These are phyloP conservation scores for Penaeus monodon DNA, from an alignment of 2,888 invertebrate species.

Conservation along the genomic window DNA sequence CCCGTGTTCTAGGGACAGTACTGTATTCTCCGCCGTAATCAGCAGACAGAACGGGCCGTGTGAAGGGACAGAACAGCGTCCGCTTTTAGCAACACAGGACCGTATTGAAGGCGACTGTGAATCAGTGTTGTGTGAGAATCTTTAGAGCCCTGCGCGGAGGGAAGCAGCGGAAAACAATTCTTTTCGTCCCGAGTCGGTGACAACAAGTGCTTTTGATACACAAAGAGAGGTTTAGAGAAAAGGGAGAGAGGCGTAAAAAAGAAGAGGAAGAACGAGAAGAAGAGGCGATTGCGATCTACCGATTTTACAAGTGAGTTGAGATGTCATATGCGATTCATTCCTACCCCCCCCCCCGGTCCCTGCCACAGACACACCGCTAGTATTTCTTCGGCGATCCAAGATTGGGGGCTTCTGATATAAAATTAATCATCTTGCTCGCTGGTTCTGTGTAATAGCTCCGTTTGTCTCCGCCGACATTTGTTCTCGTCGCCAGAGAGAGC, in stretches of 20 bases:
- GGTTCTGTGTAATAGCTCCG: too few species aligned
- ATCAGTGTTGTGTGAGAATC: conserved; percentile 25
- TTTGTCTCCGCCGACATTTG: too few species aligned
- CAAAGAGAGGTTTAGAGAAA: neutral
- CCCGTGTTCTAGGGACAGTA: conserved; percentile 56
- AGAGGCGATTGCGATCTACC: conserved; percentile 15
- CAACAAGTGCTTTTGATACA: neutral
- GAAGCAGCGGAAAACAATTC: too few species aligned
- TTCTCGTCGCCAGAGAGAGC: too few species aligned
- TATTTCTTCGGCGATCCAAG: too few species aligned
- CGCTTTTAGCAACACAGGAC: conserved; percentile 38
- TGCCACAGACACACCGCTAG: too few species aligned
- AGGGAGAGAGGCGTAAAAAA: neutral
- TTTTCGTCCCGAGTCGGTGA: neutral
- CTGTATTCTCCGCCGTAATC: conserved; percentile 59
- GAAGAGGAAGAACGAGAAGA: neutral
- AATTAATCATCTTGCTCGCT: too few species aligned
- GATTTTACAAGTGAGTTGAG: conserved; percentile 30
- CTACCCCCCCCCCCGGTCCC: too few species aligned
- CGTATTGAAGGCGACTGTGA: conserved; percentile 6
- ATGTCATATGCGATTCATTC: conserved; percentile 15
- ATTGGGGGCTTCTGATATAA: too few species aligned
- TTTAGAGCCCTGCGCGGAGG: neutral
- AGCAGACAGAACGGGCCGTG: conserved; percentile 54
- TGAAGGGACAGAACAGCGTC: too few species aligned